phyloP scores from a whole-genome alignment of 2,888 invertebrate species.

The Limnephilus auricula region DNA sequence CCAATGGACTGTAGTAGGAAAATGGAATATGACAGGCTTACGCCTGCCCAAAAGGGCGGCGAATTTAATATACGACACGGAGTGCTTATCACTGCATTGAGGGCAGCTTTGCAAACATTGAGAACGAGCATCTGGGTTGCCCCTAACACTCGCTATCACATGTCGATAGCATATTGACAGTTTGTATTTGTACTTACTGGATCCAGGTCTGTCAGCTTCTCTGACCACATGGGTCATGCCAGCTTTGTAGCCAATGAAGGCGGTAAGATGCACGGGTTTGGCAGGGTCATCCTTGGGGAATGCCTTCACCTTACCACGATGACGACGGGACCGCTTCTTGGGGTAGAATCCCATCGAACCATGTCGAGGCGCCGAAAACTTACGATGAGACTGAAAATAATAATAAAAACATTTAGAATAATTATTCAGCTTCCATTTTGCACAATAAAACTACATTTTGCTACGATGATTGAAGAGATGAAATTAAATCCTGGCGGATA shows the following conservation, averaged over 20 bases:
- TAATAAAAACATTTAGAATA: conserved; percentile 17
- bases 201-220: conserved; percentile 98
- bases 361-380: conserved; percentile 99
- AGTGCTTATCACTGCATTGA: conserved; percentile 68
- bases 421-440: neutral
- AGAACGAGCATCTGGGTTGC: conserved; percentile 51
- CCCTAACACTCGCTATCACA: conserved; percentile 38
- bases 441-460: neutral
- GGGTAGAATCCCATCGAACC: conserved; percentile 99
- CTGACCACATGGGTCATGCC: conserved; percentile 99
- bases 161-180: conserved; percentile 44
- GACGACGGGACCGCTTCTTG: conserved; percentile 96
- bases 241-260: conserved; percentile 98
- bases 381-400: conserved; percentile 93
- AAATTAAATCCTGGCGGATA: neutral
- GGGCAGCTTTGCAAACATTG: conserved; percentile 60
- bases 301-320: conserved; percentile 99
- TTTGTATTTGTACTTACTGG: conserved; percentile 85
- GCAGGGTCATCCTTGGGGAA: conserved; percentile 98
- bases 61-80: conserved; percentile 77
- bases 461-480: neutral
- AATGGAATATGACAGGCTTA: conserved; percentile 79
- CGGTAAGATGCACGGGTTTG: conserved; percentile 98
- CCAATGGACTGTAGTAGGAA: conserved; percentile 78
- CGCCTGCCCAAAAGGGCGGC: conserved; percentile 72